Base-by-base conservation (phyloP, 2,113 vertebrate genomes). In the Apodemus sylvaticus region DNA sequence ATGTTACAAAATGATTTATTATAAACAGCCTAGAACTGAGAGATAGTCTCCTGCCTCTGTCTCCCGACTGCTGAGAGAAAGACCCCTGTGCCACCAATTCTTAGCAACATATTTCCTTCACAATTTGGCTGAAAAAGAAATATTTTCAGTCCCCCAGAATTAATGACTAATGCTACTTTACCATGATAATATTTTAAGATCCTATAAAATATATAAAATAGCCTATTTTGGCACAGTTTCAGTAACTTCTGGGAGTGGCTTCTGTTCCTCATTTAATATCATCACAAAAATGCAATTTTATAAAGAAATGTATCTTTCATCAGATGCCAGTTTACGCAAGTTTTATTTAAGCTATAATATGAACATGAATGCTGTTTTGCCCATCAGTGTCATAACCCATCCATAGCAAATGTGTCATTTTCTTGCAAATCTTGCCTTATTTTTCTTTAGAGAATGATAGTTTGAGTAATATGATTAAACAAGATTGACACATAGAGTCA, bases 401-500 rank as follows among this genome's bases (percentile, higher is more conserved):
- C 31, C 36, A 77, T 86, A 66, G 6, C 39, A 96, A 94, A 14
- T 53, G 45, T 90, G 8, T 42, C 8, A 26, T 70, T 74, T 95
- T 51, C 10, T 4, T 3, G 0, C 6, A 68, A 71, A 45, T 31
- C 93, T 70, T 89, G 26, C 24, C 66, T 48, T 89, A 92, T 51
- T 93, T 64, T 86, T 92, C 45, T 95, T 78, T 81, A 95, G 39
- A 93, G 93, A 97, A 83, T 45, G 3, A 36, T 78, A 89, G 89
- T 94, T 95, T 97, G 45, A 90, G 19, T 83, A 71, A 95, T 95
- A 1, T 17, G 64, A 53, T 95, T 97, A 76, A 96, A 73, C 74
- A 64, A 70, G 29, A 68, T 85, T 97, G 95, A 93, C 70, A 94
- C 97, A 96, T 83, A 90, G 91, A 94, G 60, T 97, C 86, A 90